Base-by-base conservation (phyloP, 2,797 vertebrate species). In the Acanthis flammea region DNA sequence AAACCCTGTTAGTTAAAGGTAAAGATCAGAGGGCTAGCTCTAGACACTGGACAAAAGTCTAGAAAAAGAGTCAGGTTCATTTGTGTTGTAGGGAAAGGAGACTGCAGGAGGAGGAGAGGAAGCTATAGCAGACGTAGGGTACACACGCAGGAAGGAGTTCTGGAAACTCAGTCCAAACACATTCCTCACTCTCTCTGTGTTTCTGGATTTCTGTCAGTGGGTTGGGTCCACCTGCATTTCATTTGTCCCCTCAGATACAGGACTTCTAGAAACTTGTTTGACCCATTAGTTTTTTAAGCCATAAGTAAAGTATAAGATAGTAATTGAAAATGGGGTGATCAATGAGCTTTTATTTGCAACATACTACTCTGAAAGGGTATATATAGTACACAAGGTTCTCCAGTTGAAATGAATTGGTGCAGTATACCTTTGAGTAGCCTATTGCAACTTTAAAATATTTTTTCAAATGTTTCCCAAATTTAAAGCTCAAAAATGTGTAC, bases 81-180 rank as follows among this genome's bases (percentile, higher is more conserved):
- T 12, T 70, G 28, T 58, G 19, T 66, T 70, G 37, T 7, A 50
- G 53, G 48, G 35, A 39, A 73, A 41, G 21, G 6, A 82, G 41
- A 18, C 22, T 45, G n/a, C 66, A 57, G 50, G 55, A 80, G 47
- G 77, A n/a, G 23, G 48, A 62, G 35, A 23, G 47, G 24, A 78
- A 55, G 37, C 54, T 80, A 0, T 33, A 28, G 19, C 37, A 79
- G 39, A 27, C 0, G 0, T 19, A 14, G 14, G 30, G 15, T 67
- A 3, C 24, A 10, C 12, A 1, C 22, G 50, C 61, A 55, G 45
- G 67, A 55, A 21, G 44, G 51, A 68, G 55, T 39, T 54, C 28
- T 48, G 44, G 47, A 55, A 82, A 82, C 16, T 48, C 35, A 14
- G 1, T 66, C 33, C 61, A 28, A 65, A 75, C 77, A 6, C 19